These are phyloP conservation scores for Rhincodon typus DNA, from an alignment of 2,797 vertebrate genomes.

Conservation along the genomic window DNA sequence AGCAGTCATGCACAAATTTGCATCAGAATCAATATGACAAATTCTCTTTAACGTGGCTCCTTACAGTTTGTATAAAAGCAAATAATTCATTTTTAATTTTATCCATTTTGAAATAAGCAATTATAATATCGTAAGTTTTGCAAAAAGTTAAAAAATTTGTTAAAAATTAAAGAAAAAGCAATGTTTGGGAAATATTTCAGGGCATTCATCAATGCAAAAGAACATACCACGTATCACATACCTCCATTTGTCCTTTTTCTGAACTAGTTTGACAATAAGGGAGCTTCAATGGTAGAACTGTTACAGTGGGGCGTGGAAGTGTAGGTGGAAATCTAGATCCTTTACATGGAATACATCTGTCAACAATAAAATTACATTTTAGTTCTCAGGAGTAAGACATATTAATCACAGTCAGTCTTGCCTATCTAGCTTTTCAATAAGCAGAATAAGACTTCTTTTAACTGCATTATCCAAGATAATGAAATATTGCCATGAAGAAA, in stretches of 20 bases:
- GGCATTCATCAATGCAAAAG: not conserved
- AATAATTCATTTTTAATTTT: not conserved
- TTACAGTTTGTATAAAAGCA: not conserved
- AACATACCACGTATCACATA: slow-evolving; percentile 47
- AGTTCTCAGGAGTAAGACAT: not conserved
- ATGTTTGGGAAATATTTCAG: not conserved
- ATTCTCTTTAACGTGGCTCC: not conserved
- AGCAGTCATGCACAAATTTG: not conserved
- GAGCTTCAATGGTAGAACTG: slow-evolving; percentile 76
- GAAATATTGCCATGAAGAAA: not conserved
- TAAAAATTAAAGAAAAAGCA: not conserved
- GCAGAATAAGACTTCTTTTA: not conserved
- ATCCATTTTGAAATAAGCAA: not conserved
- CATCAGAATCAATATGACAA: not conserved
- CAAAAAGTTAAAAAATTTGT: not conserved
- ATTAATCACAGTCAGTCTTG: not conserved
- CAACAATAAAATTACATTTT: slow-evolving; percentile 38
- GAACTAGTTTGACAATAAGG: slow-evolving; percentile 83
- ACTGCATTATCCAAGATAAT: not conserved
- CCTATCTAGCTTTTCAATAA: not conserved
- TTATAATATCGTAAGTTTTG: not conserved
- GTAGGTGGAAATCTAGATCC: slow-evolving; percentile 87
- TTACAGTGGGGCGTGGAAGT: slow-evolving; percentile 83
- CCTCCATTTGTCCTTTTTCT: slow-evolving; percentile 98
- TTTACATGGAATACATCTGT: slow-evolving; percentile 94